phyloP scores from a whole-genome alignment of 2,797 vertebrate genomes.

The Sebastes hubbsi region DNA sequence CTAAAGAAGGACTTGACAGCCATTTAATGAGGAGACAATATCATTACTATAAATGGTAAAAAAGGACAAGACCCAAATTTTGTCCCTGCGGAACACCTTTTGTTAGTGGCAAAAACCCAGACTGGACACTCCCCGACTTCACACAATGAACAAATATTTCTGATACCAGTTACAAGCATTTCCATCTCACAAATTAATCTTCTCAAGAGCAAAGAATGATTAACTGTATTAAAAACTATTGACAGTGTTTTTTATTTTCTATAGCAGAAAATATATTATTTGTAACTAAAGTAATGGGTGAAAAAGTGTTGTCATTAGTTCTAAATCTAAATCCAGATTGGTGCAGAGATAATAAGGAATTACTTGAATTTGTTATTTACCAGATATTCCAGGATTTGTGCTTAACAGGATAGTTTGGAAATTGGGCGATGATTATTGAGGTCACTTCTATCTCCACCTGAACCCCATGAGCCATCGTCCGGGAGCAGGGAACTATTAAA shows the following conservation, averaged over 20 bases:
- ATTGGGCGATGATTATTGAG: background rate
- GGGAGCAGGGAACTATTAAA: background rate
- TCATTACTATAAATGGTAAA: no score
- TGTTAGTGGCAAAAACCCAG: no score
- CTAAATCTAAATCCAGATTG: background rate
- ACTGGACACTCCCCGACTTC: no score
- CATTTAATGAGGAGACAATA: no score
- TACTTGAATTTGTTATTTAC: background rate
- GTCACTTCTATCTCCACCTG: background rate
- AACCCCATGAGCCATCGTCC: background rate
- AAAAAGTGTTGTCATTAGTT: background rate
- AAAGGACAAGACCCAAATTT: no score
- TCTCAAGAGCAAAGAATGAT: background rate
- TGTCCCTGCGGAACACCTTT: no score
- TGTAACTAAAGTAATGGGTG: background rate
- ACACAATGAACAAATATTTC: no score
- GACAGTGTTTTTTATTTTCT: background rate
- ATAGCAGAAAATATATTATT: no score
- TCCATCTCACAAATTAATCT: background rate
- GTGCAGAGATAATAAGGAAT: background rate
- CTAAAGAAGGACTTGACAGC: no score
- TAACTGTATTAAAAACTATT: background rate
- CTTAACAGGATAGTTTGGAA: background rate
- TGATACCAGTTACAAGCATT: background rate
- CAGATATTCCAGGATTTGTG: background rate